Base-by-base conservation (phyloP, 1,140 invertebrate species). In the Choristoneura fumiferana region DNA sequence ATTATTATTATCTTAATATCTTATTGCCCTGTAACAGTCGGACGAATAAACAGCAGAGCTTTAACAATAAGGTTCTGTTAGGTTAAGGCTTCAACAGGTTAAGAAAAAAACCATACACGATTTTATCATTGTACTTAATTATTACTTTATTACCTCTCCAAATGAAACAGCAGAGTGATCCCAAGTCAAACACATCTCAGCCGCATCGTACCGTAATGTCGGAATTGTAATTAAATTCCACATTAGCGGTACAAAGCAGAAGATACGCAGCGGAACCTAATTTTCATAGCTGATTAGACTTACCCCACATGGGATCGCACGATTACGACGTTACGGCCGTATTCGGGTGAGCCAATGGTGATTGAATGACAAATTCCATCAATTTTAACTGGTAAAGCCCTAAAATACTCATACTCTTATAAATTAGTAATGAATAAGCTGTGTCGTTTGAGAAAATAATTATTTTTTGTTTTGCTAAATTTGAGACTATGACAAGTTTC, bases 201-300 rank as follows among this genome's bases (percentile, higher is more conserved):
- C 65, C 68, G 38, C 52, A 29, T 29, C 22, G 66, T 73, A 76
- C 77, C 68, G 73, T 69, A 78, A 87, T 83, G 84, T 85, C 71
- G 78, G 76, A 84, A 85, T 87, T 78, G 78, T 87, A 86, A 87
- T 87, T 87, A 87, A 86, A 87, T 86, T 86, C 83, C 62, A 65
- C 78, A 73, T 76, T 79, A 80, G 54, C 73, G 71, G 75, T 75
- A 85, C 81, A 87, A 86, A 84, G 81, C 81, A 79, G 78, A 75
- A 84, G 81, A 88, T 77, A 78, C 72, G 73, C 66, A 73, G 75
- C 77, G 83, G 83, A 88, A 86, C 85, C 85, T 86, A 88, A 88
- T 88, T 88, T 88, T 88, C 83, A 88, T 88, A 86, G 81, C 83
- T 88, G 85, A 88, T 88, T 88, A 88, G 83, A 80, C 73, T 76